phyloP scores from a whole-genome alignment of 1,140 invertebrate genomes.

The Pantala flavescens region DNA sequence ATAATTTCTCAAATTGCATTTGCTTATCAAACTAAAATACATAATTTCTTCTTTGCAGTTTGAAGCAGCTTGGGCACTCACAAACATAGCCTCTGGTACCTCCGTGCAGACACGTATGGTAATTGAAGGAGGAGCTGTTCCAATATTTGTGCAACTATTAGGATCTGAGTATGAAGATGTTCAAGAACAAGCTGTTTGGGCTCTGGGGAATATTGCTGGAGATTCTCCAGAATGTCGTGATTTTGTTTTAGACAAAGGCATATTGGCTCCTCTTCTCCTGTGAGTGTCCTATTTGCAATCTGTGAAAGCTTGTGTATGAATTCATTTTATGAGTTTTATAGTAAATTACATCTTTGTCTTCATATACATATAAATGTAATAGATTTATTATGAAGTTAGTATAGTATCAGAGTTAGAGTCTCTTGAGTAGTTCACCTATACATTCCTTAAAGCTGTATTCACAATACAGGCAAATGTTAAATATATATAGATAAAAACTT shows the following conservation, averaged over 20 bases:
- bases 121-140: constrained; percentile 87
- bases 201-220: constrained; percentile 91
- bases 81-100: constrained; percentile 96
- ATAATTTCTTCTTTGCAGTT: constrained; percentile 61
- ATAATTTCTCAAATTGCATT: too few species aligned
- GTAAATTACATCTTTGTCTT: neutral
- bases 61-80: constrained; percentile 96
- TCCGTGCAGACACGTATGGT: constrained; percentile 87
- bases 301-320: neutral
- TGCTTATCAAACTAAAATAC: too few species aligned
- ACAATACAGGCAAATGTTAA: too few species aligned
- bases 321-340: neutral
- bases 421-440: too few species aligned
- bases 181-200: constrained; percentile 94
- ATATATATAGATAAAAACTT: too few species aligned
- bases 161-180: constrained; percentile 76
- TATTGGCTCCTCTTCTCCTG: constrained; percentile 81
- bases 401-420: too few species aligned
- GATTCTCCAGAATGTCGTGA: constrained; percentile 89
- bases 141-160: constrained; percentile 79
- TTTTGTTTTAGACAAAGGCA: constrained; percentile 74
- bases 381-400: too few species aligned
- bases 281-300: constrained; percentile 41
- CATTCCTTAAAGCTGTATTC: too few species aligned
- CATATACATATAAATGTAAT: too few species aligned